These are phyloP conservation scores for Phortica magna DNA, from an alignment of 2,888 invertebrate species.

Conservation along the genomic window DNA sequence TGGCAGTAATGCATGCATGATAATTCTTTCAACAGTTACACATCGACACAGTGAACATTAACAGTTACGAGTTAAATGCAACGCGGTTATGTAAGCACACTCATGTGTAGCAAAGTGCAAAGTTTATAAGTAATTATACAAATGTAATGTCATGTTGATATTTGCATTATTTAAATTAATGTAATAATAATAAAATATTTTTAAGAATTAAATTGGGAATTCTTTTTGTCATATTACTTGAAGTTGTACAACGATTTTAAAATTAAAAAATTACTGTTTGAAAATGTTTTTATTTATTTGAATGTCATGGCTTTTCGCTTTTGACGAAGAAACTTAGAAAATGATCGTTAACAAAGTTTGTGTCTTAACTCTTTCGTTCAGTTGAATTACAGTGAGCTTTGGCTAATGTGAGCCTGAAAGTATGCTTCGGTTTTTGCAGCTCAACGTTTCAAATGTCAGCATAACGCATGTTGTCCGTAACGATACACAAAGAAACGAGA, in stretches of 20 bases:
- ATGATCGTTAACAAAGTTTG: constrained; percentile 54
- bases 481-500: constrained; percentile 59
- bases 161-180: too few species aligned
- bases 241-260: too few species aligned
- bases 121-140: too few species aligned
- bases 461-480: too few species aligned
- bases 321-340: neutral
- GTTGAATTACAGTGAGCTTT: neutral
- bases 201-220: too few species aligned
- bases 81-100: neutral
- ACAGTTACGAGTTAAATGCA: neutral
- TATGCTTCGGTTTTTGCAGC: constrained; percentile 47
- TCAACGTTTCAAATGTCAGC: constrained; percentile 30
- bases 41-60: constrained; percentile 25
- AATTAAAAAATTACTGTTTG: neutral
- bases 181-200: too few species aligned
- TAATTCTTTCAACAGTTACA: constrained; percentile 25
- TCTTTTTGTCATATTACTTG: too few species aligned
- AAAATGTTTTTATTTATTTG: neutral
- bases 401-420: constrained; percentile 36
- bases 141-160: too few species aligned
- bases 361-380: constrained; percentile 62
- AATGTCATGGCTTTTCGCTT: neutral
- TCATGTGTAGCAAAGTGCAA: too few species aligned
- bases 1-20: neutral